phyloP scores from a whole-genome alignment of 2,113 vertebrate species.

The Nyctibius bracteatus region DNA sequence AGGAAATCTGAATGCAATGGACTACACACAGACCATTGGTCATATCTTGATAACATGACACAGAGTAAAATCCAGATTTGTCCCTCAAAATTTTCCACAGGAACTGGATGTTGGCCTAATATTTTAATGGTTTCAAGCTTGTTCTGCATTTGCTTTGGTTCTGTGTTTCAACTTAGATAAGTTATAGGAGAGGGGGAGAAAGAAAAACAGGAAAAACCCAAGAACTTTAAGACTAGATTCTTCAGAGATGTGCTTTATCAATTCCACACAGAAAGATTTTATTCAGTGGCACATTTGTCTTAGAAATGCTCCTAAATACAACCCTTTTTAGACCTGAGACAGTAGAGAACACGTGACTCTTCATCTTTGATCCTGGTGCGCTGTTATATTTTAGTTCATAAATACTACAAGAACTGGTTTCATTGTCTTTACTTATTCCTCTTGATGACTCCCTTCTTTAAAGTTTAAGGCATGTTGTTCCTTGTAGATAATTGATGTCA shows the following conservation, averaged over 20 bases:
- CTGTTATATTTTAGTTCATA: neutral
- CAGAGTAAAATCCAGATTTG: neutral
- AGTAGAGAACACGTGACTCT: neutral
- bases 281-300: neutral
- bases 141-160: neutral
- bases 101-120: neutral
- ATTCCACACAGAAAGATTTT: neutral
- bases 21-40: neutral
- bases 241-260: neutral
- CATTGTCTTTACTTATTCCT: neutral
- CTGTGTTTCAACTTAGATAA: neutral
- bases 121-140: neutral
- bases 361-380: neutral
- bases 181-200: neutral
- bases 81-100: neutral
- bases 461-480: neutral
- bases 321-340: neutral
- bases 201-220: neutral
- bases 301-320: neutral
- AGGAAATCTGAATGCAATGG: neutral
- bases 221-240: neutral
- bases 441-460: neutral
- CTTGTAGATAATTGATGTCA: neutral
- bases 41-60: neutral
- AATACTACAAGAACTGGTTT: neutral